phyloP scores from a whole-genome alignment of 2,888 invertebrate genomes.

The Stomorhina lunata region DNA sequence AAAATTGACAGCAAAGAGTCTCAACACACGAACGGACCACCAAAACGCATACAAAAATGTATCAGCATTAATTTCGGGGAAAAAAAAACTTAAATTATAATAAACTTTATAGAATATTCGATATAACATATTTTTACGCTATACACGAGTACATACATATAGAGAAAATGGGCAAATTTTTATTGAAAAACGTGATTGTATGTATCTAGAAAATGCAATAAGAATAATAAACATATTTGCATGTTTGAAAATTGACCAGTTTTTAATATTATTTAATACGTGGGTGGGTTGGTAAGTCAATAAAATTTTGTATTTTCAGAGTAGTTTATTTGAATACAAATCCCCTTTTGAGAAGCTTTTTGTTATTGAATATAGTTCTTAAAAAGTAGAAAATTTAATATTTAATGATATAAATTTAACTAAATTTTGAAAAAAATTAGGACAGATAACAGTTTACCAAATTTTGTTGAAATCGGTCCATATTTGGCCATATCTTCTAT shows the following conservation, averaged over 20 bases:
- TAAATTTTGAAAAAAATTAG: too few species aligned
- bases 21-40: background rate
- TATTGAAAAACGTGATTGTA: background rate
- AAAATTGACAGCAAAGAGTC: constrained; percentile 45
- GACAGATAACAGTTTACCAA: too few species aligned
- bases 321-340: background rate
- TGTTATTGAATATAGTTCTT: too few species aligned
- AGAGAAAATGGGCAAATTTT: constrained; percentile 7
- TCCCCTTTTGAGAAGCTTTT: constrained; percentile 66
- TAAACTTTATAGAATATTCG: constrained; percentile 35
- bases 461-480: too few species aligned
- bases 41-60: constrained; percentile 10
- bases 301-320: background rate
- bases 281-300: too few species aligned
- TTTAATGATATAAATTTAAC: too few species aligned
- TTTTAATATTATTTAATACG: too few species aligned
- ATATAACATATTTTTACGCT: constrained; percentile 22
- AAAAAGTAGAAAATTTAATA: too few species aligned
- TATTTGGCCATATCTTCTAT: too few species aligned
- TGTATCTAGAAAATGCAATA: constrained; percentile 18
- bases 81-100: constrained; percentile 17
- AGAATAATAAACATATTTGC: constrained; percentile 36
- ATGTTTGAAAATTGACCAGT: constrained; percentile 34
- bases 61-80: constrained; percentile 4
- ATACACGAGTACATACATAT: background rate